phyloP scores from a whole-genome alignment of 37 sponge, comb jelly and placozoan species.

The Ianthella basta region DNA sequence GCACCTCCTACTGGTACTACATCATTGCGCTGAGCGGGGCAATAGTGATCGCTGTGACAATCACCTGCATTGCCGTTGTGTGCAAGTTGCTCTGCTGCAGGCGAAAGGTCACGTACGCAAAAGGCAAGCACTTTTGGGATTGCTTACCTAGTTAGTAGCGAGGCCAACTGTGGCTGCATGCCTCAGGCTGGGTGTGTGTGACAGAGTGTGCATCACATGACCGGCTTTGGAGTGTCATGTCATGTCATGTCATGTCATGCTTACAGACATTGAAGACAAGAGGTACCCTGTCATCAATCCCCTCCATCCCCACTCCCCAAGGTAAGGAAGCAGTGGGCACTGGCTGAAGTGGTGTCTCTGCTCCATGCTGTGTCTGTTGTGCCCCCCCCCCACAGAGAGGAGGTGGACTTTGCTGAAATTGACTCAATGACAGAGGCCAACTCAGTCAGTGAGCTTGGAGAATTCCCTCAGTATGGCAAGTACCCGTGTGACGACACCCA shows the following conservation, averaged over 20 bases:
- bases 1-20: slow-evolving; percentile 17
- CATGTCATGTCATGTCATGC: too few relatives aligned
- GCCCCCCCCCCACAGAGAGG: too few relatives aligned
- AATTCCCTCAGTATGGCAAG: too few relatives aligned
- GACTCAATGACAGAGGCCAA: slow-evolving; percentile 2
- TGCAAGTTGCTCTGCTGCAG: not conserved
- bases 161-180: not conserved
- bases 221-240: too few relatives aligned
- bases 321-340: too few relatives aligned
- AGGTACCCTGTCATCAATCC: too few relatives aligned
- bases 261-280: too few relatives aligned
- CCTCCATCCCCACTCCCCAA: too few relatives aligned
- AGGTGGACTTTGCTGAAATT: not conserved
- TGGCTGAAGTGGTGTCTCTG: too few relatives aligned
- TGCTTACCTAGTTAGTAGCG: not conserved
- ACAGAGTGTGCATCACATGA: not conserved
- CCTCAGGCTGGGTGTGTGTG: slow-evolving; percentile 7
- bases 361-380: too few relatives aligned
- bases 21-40: slow-evolving; percentile 1
- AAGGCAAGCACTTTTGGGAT: not conserved
- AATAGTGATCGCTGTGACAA: not conserved
- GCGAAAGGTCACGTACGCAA: not conserved
- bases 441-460: not conserved
- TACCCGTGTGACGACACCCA: too few relatives aligned
- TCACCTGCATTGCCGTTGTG: not conserved